Percentiles rank a stretch among this genome's conserved stretches.
phyloP scores from a whole-genome alignment of 2,797 vertebrate genomes.

The Thalassophryne amazonica region DNA sequence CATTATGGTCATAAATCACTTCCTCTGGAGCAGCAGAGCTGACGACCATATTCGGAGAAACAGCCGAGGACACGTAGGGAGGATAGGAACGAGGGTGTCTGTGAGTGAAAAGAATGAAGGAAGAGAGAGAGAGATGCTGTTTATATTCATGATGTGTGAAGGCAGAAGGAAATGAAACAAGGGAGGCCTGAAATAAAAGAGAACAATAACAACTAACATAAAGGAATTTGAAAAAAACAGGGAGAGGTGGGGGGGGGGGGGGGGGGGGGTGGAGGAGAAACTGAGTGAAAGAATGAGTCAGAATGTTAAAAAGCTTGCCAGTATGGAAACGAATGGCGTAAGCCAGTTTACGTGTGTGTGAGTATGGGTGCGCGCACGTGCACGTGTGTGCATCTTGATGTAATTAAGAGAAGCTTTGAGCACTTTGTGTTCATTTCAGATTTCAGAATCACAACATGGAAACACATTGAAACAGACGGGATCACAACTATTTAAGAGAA shows the following conservation, averaged over 20 bases:
- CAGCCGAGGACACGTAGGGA: conserved; percentile 9
- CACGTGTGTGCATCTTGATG: conserved; percentile 68
- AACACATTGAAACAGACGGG: conserved; percentile 15
- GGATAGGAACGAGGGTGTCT: neutral
- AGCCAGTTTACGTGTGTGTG: conserved; percentile 45
- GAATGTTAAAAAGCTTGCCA: conserved; percentile 47
- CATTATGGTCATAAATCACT: conserved; percentile 20
- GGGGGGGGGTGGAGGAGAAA: conserved; percentile 32
- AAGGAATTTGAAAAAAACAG: neutral
- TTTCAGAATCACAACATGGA: conserved; percentile 30
- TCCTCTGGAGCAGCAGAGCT: conserved; percentile 20
- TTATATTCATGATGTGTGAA: conserved; percentile 1
- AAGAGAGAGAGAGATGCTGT: neutral
- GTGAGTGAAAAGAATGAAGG: neutral
- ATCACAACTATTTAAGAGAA: conserved; percentile 33
- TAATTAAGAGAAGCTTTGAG: conserved; percentile 63
- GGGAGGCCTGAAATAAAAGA: neutral
- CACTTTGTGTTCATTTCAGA: conserved; percentile 45
- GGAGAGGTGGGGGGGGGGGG: conserved; percentile 16
- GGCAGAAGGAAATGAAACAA: neutral
- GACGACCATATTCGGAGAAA: conserved; percentile 37
- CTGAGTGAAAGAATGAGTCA: conserved; percentile 67
- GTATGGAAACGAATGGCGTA: conserved; percentile 61
- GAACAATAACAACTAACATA: neutral
- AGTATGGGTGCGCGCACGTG: conserved; percentile 20